A percentile compares a stretch with the other conserved stretches of the same genome.
phyloP scores from a whole-genome alignment of 2,113 vertebrate species.

The Catharus fuscescens region DNA sequence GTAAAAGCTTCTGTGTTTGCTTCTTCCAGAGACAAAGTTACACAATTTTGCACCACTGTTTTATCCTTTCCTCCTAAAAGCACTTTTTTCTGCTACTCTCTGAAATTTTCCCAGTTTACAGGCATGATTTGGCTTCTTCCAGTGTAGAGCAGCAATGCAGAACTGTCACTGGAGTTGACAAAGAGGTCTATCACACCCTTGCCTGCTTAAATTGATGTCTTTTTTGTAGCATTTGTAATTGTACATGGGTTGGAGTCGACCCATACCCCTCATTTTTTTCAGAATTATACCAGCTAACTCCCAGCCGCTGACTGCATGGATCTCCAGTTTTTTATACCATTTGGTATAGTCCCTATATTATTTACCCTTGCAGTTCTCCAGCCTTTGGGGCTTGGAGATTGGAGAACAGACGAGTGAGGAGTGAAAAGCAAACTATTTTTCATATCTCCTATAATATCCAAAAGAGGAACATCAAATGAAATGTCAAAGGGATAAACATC shows the following conservation, averaged over 20 bases:
- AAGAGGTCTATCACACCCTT: background rate
- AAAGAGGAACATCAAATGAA: background rate
- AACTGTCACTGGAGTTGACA: background rate
- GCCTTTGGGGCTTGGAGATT: background rate
- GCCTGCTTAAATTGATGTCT: background rate
- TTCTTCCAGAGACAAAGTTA: background rate
- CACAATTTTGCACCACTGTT: background rate
- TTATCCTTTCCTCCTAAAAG: background rate
- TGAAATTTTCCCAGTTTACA: background rate
- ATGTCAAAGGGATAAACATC: background rate
- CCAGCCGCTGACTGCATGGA: background rate
- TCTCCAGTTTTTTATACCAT: background rate
- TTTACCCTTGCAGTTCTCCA: background rate
- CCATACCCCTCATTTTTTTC: background rate
- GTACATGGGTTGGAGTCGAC: background rate
- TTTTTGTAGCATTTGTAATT: background rate
- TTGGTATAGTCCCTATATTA: background rate
- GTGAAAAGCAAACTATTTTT: background rate
- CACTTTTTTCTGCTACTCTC: background rate
- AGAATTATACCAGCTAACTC: background rate
- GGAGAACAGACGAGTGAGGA: background rate
- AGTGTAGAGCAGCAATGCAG: background rate
- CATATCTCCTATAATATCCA: background rate
- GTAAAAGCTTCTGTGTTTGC: background rate
- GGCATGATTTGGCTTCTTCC: background rate